Evolutionary conservation across 1,140 invertebrate genomes (phyloP), one percentile per base, ranked within the genome.

Genomic region (Stenopsyche tienmushanensis): DNA sequence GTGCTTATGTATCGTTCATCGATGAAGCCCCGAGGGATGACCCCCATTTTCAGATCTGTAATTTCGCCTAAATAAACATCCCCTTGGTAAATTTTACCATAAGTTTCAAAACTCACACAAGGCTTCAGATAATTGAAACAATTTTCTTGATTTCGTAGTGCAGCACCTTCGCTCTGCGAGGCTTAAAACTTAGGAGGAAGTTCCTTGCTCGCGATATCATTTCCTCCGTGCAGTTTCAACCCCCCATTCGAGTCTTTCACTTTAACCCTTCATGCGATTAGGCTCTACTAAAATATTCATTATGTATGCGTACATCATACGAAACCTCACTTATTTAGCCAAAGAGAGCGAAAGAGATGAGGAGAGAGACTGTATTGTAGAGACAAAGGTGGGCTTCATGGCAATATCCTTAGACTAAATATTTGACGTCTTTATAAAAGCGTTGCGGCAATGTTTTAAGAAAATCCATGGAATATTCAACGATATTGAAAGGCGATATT

Each of bases 191-290:
- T 34, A 34, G 5, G 5, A 5, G 5, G 13, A 7, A 5, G 29
- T 34, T 34, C 13, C 29, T 5, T 13, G 29, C 13, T 13, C 5
- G 29, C 29, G 29, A 34, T 34, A 34, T 34, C 29, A 34, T 34
- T 34, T 34, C 29, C 29, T 34, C 5, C 29, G 29, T 34, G 5
- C 29, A 34, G 5, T 13, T 13, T 34, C 29, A 7, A 34, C 13
- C 5, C 29, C 5, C 29, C 29, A 13, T 34, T 34, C 29, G 29
- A 34, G 29, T 34, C 29, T 34, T 34, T 34, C 29, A 34, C 50
- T 54, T 64, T 42, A 54, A 54, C 62, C 62, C 62, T 64, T 64
- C 50, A 54, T 39, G 39, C 62, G 62, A 64, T 64, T 64, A 64
- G 62, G 50, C 26, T 15, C 17, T 26, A 21, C 49, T 64, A 44